phyloP scores from a whole-genome alignment of 2,888 invertebrate genomes.

The Andrena trimmerana region DNA sequence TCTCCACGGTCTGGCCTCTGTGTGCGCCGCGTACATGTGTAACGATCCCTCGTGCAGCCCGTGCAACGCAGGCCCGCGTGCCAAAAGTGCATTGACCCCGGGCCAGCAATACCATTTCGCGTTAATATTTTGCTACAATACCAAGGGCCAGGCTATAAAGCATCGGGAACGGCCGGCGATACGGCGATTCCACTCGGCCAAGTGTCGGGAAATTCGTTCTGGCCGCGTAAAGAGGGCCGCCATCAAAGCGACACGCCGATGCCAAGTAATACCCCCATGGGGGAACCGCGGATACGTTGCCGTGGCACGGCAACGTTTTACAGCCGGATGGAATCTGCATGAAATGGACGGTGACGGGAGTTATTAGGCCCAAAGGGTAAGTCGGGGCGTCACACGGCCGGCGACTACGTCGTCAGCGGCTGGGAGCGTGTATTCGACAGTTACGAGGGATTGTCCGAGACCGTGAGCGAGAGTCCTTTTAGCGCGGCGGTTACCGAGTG shows the following conservation, averaged over 20 bases:
- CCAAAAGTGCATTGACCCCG: constrained; percentile 70
- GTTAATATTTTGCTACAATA: constrained; percentile 63
- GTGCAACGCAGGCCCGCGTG: constrained; percentile 48
- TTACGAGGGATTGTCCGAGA: background rate
- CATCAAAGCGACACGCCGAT: constrained; percentile 26
- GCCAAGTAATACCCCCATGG: constrained; percentile 19
- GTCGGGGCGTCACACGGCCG: background rate
- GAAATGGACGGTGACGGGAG: background rate
- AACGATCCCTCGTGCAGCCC: constrained; percentile 54
- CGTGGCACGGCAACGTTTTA: constrained; percentile 21
- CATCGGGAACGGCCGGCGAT: constrained; percentile 38
- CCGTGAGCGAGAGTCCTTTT: background rate
- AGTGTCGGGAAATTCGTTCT: constrained; percentile 40
- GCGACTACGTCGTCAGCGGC: background rate
- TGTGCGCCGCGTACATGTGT: constrained; percentile 32
- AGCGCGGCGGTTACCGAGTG: background rate
- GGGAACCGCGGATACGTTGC: constrained; percentile 4
- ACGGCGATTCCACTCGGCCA: constrained; percentile 32
- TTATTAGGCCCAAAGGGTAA: constrained; percentile 6
- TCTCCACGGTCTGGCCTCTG: constrained; percentile 27
- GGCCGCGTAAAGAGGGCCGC: constrained; percentile 22
- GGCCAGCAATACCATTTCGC: constrained; percentile 56
- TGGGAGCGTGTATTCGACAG: background rate
- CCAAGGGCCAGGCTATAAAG: constrained; percentile 51
- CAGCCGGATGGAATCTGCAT: constrained; percentile 44